These are phyloP conservation scores for Dolomedes plantarius DNA, from an alignment of 2,888 invertebrate genomes.

Conservation along the genomic window DNA sequence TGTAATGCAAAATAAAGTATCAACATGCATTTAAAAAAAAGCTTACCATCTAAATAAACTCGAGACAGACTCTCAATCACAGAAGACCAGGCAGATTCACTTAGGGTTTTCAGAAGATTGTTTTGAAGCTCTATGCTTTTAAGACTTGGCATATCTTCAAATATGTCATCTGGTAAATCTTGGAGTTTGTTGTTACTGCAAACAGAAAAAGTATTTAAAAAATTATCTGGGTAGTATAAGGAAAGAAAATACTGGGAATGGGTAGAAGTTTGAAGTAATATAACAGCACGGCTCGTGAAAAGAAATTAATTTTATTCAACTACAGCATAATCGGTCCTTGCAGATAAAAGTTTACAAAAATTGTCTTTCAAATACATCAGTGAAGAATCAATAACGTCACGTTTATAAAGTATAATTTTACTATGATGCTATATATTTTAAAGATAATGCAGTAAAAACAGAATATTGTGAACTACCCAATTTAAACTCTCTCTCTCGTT, in stretches of 20 bases:
- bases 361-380: no score
- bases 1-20: no score
- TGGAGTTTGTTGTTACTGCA: conserved; percentile 44
- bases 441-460: no score
- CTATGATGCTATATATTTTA: no score
- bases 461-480: no score
- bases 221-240: not conserved
- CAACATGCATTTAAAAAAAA: no score
- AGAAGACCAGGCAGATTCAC: conserved; percentile 30
- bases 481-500: no score
- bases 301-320: not conserved
- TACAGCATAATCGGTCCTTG: no score
- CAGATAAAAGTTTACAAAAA: no score
- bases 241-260: not conserved
- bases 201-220: conserved; percentile 3
- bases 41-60: conserved; percentile 47
- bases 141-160: conserved; percentile 61
- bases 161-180: conserved; percentile 47
- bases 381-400: no score
- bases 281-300: not conserved
- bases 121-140: conserved; percentile 39
- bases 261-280: not conserved
- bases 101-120: conserved; percentile 35
- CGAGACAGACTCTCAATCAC: conserved; percentile 31
- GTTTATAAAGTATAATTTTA: no score